These are phyloP conservation scores for Drosophila repletoides DNA, from an alignment of 1,140 invertebrate genomes.

Conservation along the genomic window DNA sequence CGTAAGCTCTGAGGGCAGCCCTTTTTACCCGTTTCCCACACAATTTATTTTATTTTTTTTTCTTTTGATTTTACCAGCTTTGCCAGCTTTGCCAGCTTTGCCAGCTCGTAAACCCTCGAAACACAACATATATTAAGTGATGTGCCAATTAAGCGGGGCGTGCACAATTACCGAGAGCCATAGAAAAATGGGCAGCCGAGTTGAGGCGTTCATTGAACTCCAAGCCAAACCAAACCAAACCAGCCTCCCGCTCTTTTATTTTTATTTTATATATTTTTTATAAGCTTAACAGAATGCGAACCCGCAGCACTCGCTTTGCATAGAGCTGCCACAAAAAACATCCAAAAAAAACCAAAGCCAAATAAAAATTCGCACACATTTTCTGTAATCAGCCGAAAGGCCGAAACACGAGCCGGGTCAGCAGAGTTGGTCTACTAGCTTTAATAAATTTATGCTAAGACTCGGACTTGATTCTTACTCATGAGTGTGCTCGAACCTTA, in stretches of 20 bases:
- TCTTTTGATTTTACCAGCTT: no score
- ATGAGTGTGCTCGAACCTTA: conserved; percentile 28
- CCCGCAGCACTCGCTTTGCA: conserved; percentile 64
- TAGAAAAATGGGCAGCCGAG: conserved; percentile 34
- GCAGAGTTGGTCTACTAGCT: conserved; percentile 8
- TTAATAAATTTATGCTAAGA: conserved; percentile 56
- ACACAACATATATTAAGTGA: conserved; percentile 8
- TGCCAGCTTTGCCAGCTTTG: no score
- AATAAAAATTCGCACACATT: conserved; percentile 57
- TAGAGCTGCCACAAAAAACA: conserved; percentile 6
- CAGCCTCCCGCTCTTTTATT: conserved; percentile 18
- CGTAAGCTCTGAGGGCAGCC: conserved; percentile 53
- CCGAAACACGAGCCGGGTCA: conserved; percentile 16
- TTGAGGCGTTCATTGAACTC: conserved; percentile 68
- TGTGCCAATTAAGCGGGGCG: conserved; percentile 49
- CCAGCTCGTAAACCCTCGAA: background rate
- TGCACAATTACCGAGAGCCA: conserved; percentile 31
- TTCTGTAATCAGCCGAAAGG: conserved; percentile 54
- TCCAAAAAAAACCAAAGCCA: background rate
- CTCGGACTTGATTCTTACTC: conserved; percentile 26
- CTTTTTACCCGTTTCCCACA: conserved; percentile 32
- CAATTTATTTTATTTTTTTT: no score
- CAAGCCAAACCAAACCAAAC: no score
- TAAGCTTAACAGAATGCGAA: conserved; percentile 16
- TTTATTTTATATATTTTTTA: no score